Evolutionary conservation across 2,797 vertebrate genomes (phyloP), one percentile per base, ranked within the genome.

Genomic region (Clarias laeviceps): DNA sequence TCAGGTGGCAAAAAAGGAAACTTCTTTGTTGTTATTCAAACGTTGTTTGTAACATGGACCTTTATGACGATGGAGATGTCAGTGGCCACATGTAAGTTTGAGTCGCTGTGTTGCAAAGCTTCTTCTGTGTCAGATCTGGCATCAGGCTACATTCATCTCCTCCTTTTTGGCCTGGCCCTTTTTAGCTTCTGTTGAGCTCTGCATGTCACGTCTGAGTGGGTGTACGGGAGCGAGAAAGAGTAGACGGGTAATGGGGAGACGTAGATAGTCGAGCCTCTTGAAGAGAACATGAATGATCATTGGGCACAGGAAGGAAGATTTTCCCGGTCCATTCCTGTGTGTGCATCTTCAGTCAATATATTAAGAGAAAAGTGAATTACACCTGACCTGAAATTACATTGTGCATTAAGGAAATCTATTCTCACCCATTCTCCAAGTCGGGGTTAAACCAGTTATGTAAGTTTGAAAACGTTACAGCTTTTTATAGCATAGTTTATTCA

Each of bases 111-210:
- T 68, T 80, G 20, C 45, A 50, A 82, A 80, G 82, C 79, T 24
- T 85, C 50, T 56, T 45, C 64, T 84, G 80, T 88, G 82, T 86
- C 88, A 24, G 59, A 70, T 77, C 70, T 86, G 73, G 74, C 85
- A 82, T 27, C 72, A 56, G 57, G 40, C 24, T n/a, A 9, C 84
- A 88, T 89, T 88, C 74, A 80, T 87, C 84, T 82, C 80, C 77
- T 37, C 4, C 77, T 84, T 85, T 50, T 77, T 17, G 61, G 61
- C 40, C 34, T 76, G 72, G 76, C 68, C 83, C 66, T 74, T 89
- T 89, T 86, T 90, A 88, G 83, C 82, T n/a, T n/a, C 76, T 70
- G 29, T 84, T 18, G 57, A 81, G 70, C n/a, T 29, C 65, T 64
- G 76, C 80, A 40, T 59, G 29, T 11, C 69, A 29, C 5, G 80